phyloP scores from a whole-genome alignment of 2,797 vertebrate genomes.

The Setipinna tenuifilis region DNA sequence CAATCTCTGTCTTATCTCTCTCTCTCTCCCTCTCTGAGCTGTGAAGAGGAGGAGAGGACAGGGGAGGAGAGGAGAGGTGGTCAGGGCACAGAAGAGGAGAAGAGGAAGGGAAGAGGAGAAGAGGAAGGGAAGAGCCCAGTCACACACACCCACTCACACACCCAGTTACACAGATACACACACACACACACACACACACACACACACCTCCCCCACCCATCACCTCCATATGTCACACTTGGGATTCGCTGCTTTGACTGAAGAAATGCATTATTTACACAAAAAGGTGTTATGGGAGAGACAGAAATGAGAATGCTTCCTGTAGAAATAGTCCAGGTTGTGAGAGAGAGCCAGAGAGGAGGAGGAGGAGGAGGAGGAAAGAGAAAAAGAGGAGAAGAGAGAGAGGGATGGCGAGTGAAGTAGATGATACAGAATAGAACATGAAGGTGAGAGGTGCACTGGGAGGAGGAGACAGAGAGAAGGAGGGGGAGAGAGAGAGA shows the following conservation, averaged over 20 bases:
- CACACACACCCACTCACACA: background rate
- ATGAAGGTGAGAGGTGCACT: background rate
- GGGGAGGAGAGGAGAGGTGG: background rate
- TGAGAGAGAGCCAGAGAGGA: background rate
- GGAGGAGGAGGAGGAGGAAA: constrained; percentile 21
- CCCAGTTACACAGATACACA: background rate
- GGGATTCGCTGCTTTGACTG: constrained; percentile 1
- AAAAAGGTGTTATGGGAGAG: constrained; percentile 15
- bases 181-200: background rate
- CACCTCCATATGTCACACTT: background rate
- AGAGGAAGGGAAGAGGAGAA: no score
- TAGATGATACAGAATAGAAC: constrained; percentile 28
- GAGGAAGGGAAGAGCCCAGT: no score
- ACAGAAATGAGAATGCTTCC: background rate
- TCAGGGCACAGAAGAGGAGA: no score
- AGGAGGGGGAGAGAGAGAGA: no score
- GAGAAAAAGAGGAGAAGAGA: constrained; percentile 56
- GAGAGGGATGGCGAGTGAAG: constrained; percentile 23
- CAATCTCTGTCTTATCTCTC: background rate
- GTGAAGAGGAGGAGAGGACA: background rate
- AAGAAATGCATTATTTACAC: constrained; percentile 44
- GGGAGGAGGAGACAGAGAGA: background rate
- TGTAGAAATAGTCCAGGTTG: background rate
- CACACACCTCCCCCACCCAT: background rate
- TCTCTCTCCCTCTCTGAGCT: background rate